Base-by-base conservation (phyloP, 2,113 vertebrate genomes). In the Barbus barbus region DNA sequence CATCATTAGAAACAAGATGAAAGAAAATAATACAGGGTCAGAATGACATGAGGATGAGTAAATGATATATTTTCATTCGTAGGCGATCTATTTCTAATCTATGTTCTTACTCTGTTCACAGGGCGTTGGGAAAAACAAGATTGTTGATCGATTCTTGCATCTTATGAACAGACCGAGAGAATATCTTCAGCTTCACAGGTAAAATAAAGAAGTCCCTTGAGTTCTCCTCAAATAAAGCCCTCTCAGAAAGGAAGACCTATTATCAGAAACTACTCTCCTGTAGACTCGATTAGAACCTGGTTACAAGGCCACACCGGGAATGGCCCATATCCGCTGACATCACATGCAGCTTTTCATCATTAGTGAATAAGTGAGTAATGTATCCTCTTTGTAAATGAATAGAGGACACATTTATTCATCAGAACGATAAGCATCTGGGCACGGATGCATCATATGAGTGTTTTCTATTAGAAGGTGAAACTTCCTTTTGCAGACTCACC, bases 81-180 rank as follows among this genome's bases (percentile, higher is more conserved):
- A 75, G 16, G 24, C 9, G 16, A 75, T 22, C 16, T 38, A 13
- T 78, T 56, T n/a, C 20, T 33, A 33, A 33, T 58, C 53, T 5
- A 71, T 46, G 24, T 74, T 67, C 36, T 60, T 80, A 5, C 53
- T 76, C 81, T 14, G 53, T 24, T 73, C 0, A 51, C 88, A 99
- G 98, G 98, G 98, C 9, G 98, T 99, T 18, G 98, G 98, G 38
- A 99, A 99, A 89, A 99, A 99, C 92, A 99, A 99, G 92, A 93
- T 99, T 58, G 96, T 97, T 84, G 98, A 99, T 91, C 92, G 96
- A 89, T 99, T 99, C 85, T 95, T 99, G 86, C 96, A 99, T 76
- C 95, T 99, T 38, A 93, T 99, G 87, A 99, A 98, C 91, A 95
- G 97, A 78, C 97, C 97, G 14, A 94, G 98, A 90, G 98, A 99